phyloP scores from a whole-genome alignment of 2,113 vertebrate species.

The Anoura caudifer region DNA sequence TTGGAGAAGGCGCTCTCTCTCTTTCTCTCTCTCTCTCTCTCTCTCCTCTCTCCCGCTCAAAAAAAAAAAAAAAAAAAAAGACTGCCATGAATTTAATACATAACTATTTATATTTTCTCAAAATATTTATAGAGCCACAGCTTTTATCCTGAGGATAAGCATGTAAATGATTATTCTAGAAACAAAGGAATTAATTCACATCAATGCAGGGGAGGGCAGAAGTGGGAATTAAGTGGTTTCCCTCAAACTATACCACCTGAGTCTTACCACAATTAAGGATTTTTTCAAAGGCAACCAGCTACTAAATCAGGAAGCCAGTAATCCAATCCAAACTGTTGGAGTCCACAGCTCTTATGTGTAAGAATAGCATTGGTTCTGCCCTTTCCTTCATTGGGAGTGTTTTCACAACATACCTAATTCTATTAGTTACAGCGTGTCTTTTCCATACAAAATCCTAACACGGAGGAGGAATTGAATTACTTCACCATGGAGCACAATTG shows the following conservation, averaged over 20 bases:
- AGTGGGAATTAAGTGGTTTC: background rate
- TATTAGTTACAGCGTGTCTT: constrained; percentile 15
- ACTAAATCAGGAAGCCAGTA: background rate
- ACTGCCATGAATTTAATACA: background rate
- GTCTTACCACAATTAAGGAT: background rate
- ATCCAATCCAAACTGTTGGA: background rate
- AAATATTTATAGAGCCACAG: background rate
- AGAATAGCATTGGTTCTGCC: background rate
- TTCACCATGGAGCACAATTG: background rate
- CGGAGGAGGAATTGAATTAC: background rate
- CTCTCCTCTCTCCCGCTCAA: too few relatives aligned
- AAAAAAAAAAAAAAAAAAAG: background rate
- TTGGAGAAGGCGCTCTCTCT: too few relatives aligned
- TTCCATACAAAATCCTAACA: background rate
- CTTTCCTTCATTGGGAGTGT: background rate
- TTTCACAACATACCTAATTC: background rate
- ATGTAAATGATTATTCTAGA: background rate
- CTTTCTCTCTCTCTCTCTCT: too few relatives aligned
- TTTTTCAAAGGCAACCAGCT: background rate
- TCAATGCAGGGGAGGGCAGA: background rate
- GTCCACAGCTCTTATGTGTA: background rate
- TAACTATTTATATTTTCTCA: background rate
- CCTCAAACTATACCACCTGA: background rate
- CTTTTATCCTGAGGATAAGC: background rate
- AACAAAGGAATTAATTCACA: background rate